Percentiles rank a stretch among this genome's conserved stretches.
phyloP scores from a whole-genome alignment of 2,113 vertebrate genomes.

The Hirundichthys speculiger region DNA sequence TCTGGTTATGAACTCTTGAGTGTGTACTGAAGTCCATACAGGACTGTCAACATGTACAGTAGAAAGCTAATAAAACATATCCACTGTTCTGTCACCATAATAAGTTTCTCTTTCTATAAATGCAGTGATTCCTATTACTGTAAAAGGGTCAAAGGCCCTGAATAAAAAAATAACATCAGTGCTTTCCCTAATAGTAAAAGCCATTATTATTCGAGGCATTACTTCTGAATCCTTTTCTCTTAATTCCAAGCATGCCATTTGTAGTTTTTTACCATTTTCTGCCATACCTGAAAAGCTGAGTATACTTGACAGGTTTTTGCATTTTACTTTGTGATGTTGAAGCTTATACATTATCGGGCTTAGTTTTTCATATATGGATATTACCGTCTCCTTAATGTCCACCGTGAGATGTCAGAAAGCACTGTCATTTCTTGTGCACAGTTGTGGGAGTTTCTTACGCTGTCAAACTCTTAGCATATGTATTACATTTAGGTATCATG shows the following conservation, averaged over 20 bases:
- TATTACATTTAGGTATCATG: not conserved
- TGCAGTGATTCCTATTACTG: slow-evolving; percentile 2
- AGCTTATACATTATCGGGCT: not conserved
- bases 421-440: slow-evolving; percentile 6
- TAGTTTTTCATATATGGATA: too few relatives aligned
- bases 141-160: slow-evolving; percentile 6
- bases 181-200: slow-evolving; percentile 20
- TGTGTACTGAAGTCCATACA: not conserved
- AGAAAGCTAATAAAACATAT: slow-evolving; percentile 2
- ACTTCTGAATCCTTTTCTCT: not conserved
- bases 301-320: not conserved
- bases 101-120: not conserved
- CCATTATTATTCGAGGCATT: slow-evolving; percentile 3
- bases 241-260: not conserved
- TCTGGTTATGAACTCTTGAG: slow-evolving; percentile 9
- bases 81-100: not conserved
- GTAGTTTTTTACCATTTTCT: slow-evolving; percentile 16
- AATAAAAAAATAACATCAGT: slow-evolving; percentile 10
- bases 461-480: not conserved
- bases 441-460: slow-evolving; percentile 5
- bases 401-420: too few relatives aligned
- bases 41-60: slow-evolving; percentile 1
- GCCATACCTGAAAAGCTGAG: not conserved
- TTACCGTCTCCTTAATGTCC: not conserved
- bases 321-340: not conserved